Evolutionary conservation across 2,113 vertebrate species (phyloP), one percentile per base, ranked within the genome.

Genomic region (Pyxicephalus adspersus): DNA sequence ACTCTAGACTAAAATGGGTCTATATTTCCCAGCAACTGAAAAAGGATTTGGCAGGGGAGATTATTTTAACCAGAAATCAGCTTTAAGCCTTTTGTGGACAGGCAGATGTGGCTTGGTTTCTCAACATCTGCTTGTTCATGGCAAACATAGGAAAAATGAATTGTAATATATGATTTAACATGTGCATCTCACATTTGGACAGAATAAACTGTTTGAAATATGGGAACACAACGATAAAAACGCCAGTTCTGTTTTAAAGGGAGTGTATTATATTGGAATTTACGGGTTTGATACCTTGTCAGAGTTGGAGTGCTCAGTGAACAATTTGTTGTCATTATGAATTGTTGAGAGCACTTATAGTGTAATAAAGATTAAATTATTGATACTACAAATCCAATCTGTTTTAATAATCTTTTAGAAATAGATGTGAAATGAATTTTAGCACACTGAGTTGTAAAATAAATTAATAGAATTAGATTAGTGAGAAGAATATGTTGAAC

Each of bases 381-480:
- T 61, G 58, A 61, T 61, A 22, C 58, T 61, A 61, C 58, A 61
- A 61, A 61, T 25, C 58, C 38, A 45, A 45, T 45, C 58, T 61
- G 58, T 29, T 64, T 64, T 64, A 64, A 28, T 29, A 64, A 64
- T 28, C 25, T 29, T 26, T 29, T 23, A 8, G 22, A 23, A 13
- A 22, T 64, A 16, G 18, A 19, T 64, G 58, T 61, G 58, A 61
- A 25, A 25, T n/a, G 22, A 13, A 25, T 61, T 45, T 61, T 61
- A 60, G 28, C 61, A 31, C 5, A 31, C 26, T 29, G 18, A 45
- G 25, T 61, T 31, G 4, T 29, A 64, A 64, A 64, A 64, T 29
- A 64, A 29, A 28, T 64, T 29, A 18, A 28, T 26, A 64, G 26
- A 29, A 64, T 6, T 23, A 29, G 25, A 64, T 64, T 29, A 29